Conservation (phyloP, 1,140 invertebrate genomes). For the Drosophila grimshawi region DNA sequence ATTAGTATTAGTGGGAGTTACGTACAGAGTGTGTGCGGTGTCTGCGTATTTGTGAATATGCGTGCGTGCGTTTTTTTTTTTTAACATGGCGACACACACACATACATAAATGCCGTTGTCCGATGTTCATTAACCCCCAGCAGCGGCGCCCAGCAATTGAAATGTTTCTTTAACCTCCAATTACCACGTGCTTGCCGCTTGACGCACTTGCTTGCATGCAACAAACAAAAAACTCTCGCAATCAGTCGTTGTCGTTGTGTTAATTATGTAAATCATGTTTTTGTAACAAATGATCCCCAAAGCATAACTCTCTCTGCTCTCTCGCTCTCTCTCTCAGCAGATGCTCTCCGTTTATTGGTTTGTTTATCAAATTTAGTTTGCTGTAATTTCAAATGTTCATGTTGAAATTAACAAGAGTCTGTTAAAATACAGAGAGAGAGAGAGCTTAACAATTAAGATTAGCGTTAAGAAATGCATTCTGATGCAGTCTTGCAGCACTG, state of each 20-base stretch:
- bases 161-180: slow-evolving; percentile 78
- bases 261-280: slow-evolving; percentile 81
- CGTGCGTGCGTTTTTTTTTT: slow-evolving; percentile 44
- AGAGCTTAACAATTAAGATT: slow-evolving; percentile 8
- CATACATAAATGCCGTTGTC: slow-evolving; percentile 33
- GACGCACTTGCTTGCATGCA: slow-evolving; percentile 50
- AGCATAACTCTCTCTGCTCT: slow-evolving; percentile 16
- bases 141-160: slow-evolving; percentile 33
- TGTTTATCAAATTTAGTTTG: slow-evolving; percentile 29
- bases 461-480: slow-evolving; percentile 1
- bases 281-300: slow-evolving; percentile 16
- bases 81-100: slow-evolving; percentile 66
- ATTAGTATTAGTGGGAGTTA: slow-evolving; percentile 54
- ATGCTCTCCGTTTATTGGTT: slow-evolving; percentile 1
- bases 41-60: slow-evolving; percentile 19
- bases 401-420: slow-evolving; percentile 57
- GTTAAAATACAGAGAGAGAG: slow-evolving; percentile 37
- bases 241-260: slow-evolving; percentile 6
- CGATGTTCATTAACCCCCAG: slow-evolving; percentile 73
- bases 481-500: slow-evolving; percentile 5
- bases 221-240: slow-evolving; percentile 34
- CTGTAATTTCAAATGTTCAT: slow-evolving; percentile 47
- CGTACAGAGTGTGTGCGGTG: slow-evolving; percentile 19
- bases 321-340: neutral
- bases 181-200: slow-evolving; percentile 73